Evolutionary conservation across 35 echinoderm and acorn worm genomes (phyloP).

Genomic region (Amphiura filiformis): DNA sequence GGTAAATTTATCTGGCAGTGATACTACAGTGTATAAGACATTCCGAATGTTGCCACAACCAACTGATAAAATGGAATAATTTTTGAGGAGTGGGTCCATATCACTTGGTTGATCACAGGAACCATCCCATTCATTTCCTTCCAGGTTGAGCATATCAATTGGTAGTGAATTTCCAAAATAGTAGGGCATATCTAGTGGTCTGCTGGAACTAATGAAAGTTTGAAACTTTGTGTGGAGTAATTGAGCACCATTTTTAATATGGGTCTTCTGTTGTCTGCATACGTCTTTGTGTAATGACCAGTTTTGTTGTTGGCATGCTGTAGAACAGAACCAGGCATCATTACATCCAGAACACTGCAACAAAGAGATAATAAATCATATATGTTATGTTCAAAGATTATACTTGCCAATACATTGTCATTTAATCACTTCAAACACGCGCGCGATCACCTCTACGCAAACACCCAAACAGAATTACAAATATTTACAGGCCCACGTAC

Average conservation of each 20-base stretch:
- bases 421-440: too few relatives aligned
- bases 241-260: neutral
- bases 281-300: neutral
- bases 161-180: constrained; percentile 63
- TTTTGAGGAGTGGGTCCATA: neutral
- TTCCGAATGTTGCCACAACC: constrained; percentile 58
- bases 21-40: constrained; percentile 41
- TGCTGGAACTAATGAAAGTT: too few relatives aligned
- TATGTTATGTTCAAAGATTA: too few relatives aligned
- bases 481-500: too few relatives aligned
- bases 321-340: constrained; percentile 5
- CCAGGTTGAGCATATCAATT: constrained; percentile 52
- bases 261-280: neutral
- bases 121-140: constrained; percentile 21
- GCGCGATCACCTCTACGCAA: too few relatives aligned
- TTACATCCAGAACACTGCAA: constrained; percentile 25
- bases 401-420: too few relatives aligned
- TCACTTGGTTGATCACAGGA: neutral
- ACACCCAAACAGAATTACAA: too few relatives aligned
- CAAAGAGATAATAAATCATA: neutral
- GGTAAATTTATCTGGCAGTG: constrained; percentile 39
- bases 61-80: constrained; percentile 36
- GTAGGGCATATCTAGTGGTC: neutral
- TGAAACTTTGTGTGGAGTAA: too few relatives aligned
- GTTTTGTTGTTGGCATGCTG: neutral